These are phyloP conservation scores for Cacatua alba DNA, from an alignment of 2,113 vertebrate genomes.

Conservation along the genomic window DNA sequence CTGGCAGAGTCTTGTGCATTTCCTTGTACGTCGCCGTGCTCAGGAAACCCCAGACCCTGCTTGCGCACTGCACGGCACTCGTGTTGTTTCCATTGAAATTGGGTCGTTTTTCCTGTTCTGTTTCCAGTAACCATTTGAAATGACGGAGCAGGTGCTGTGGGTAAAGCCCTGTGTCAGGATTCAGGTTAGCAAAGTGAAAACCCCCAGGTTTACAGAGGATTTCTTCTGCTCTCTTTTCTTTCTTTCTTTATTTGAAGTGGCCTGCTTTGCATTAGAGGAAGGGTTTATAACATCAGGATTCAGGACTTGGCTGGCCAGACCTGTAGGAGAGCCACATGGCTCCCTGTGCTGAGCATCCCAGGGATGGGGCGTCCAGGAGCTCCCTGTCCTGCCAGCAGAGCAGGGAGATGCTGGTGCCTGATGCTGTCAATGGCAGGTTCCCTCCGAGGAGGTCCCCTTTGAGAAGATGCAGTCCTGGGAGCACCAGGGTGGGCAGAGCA, in stretches of 20 bases:
- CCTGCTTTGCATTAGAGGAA: neutral
- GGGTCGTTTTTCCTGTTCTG: slow-evolving; percentile 35
- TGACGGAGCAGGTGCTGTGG: slow-evolving; percentile 48
- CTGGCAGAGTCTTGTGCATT: slow-evolving; percentile 10
- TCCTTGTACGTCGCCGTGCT: slow-evolving; percentile 29
- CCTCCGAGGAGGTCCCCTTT: neutral
- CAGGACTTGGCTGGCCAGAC: neutral
- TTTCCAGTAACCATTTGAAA: slow-evolving; percentile 62
- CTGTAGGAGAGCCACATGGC: neutral
- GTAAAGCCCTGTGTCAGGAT: slow-evolving; percentile 13
- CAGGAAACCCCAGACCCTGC: slow-evolving; percentile 61
- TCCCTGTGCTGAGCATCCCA: neutral
- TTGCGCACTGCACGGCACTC: neutral
- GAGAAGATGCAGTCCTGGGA: neutral
- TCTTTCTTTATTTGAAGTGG: neutral
- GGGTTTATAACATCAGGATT: neutral
- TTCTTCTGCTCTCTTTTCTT: neutral
- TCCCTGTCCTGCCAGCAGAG: neutral
- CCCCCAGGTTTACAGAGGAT: neutral
- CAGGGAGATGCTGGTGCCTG: neutral
- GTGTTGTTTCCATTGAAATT: slow-evolving; percentile 60
- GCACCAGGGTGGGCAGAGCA: neutral
- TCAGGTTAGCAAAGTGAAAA: slow-evolving; percentile 20
- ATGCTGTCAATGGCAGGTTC: neutral
- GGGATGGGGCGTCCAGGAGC: neutral